phyloP scores from a whole-genome alignment of 2,888 invertebrate species.

The Spatulosminthurus flaviceps region DNA sequence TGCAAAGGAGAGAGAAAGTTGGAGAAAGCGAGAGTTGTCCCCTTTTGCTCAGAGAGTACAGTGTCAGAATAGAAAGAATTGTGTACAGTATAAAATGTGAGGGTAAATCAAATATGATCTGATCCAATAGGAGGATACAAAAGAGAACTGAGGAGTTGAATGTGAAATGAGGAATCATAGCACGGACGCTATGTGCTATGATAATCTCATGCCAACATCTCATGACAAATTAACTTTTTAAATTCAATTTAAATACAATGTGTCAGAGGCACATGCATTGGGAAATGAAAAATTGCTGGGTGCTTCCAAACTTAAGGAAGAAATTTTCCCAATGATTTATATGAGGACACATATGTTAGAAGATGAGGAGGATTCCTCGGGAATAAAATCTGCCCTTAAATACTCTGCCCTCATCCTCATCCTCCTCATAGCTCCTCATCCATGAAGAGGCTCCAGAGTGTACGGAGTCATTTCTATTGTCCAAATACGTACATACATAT shows the following conservation, averaged over 20 bases:
- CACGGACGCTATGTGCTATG: background rate
- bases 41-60: background rate
- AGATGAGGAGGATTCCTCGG: no score
- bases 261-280: background rate
- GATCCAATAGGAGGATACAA: background rate
- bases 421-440: no score
- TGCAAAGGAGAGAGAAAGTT: background rate
- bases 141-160: background rate
- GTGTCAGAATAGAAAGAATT: background rate
- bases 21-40: background rate
- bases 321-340: no score
- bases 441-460: no score
- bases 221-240: slow-evolving; percentile 26
- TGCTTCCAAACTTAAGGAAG: no score
- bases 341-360: no score
- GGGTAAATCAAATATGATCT: no score
- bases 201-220: slow-evolving; percentile 18
- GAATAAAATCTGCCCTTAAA: no score
- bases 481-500: no score
- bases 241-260: slow-evolving; percentile 14
- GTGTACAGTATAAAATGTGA: background rate
- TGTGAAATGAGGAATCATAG: background rate
- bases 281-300: slow-evolving; percentile 3
- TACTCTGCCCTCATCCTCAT: no score
- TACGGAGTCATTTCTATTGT: no score